Evolutionary conservation across 2,797 vertebrate species (phyloP), one percentile per base, ranked within the genome.

Genomic region (Poeciliopsis turneri): DNA sequence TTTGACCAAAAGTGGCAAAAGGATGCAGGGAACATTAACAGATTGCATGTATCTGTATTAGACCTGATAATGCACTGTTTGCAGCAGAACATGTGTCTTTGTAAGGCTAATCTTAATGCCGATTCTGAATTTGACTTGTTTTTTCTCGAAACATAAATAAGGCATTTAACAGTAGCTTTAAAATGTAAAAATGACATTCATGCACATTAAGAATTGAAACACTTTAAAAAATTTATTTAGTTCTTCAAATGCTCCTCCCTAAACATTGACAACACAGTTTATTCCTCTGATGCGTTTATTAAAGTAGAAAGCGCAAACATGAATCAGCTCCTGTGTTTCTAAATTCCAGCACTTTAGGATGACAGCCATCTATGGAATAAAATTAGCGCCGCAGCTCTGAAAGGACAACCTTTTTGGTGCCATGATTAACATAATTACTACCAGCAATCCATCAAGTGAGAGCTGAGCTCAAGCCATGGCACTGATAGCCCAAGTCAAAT

Each of bases 391-490:
- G 5, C 66, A 69, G 66, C 39, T n/a, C 39, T 69, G 66, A 69
- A 69, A 69, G 66, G 66, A 69, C 25, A 39, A 43, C 66, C 66
- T 69, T 69, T 69, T 69, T 69, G 66, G 66, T 69, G 23, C 66
- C 66, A 43, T 43, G 66, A 69, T 69, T 69, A 69, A 43, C 66
- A 69, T 69, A 69, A 69, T 69, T 69, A 69, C 66, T 69, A 69
- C 66, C 66, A 69, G 66, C 66, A 69, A 69, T 69, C 66, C 66
- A 69, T 69, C 66, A 69, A 69, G 23, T 69, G 66, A 25, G 39
- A 69, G 66, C 39, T 39, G 39, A 16, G 39, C 66, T 43, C 23
- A 69, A 69, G 66, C 66, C 66, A 69, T 5, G 5, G 11, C 66
- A 69, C 66, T 69, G 66, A 69, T 43, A 69, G 66, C 4, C 23